Evolutionary conservation across 2,888 invertebrate species (phyloP), one percentile per base, ranked within the genome.

Genomic region (Heteromurus nitidus): DNA sequence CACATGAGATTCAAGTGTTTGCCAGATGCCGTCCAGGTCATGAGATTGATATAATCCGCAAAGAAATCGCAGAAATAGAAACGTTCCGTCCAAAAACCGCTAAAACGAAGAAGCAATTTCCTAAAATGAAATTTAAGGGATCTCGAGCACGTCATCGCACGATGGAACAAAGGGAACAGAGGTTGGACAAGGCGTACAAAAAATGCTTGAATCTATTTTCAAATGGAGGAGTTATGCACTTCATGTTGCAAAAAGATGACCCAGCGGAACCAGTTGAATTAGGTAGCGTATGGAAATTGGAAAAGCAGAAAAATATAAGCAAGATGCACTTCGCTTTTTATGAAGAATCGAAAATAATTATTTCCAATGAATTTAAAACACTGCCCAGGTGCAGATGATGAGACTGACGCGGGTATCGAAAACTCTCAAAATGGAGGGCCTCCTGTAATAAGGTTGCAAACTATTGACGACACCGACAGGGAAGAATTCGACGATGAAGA

Each of bases 1-100:
- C 50, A 31, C 75, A 76, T 50, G 69, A 69, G 30, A 68, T 77
- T 1, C 47, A 47, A 20, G 62, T 77, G 16, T 18, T 58, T 2
- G 77, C 22, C 16, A 60, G 77, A 20, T 77, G 77, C 53, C 42
- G 36, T 0, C 77, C 77, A 18, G 77, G 77, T 16, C 47, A 30
- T 44, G 77, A 77, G 24, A 31, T 53, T 30, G 77, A 77, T 26
- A 24, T 47, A 0, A 62, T 77, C 3, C 24, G 77, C 7, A 69
- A 62, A 18, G 77, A 77, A 36, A 77, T 77, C 3, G 26, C 1
- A 7, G 77, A 77, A 64, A 77, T 77, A 2, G 77, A 77, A 36
- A 77, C 28, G 16, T 77, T 77, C 26, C 60, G 68, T 1, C 77
- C 77, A 36, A 77, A 69, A 53, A 60, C 69, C 1, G 22, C n/a